Evolutionary conservation across 2,113 vertebrate genomes (phyloP).

Genomic region (Oxyura jamaicensis): DNA sequence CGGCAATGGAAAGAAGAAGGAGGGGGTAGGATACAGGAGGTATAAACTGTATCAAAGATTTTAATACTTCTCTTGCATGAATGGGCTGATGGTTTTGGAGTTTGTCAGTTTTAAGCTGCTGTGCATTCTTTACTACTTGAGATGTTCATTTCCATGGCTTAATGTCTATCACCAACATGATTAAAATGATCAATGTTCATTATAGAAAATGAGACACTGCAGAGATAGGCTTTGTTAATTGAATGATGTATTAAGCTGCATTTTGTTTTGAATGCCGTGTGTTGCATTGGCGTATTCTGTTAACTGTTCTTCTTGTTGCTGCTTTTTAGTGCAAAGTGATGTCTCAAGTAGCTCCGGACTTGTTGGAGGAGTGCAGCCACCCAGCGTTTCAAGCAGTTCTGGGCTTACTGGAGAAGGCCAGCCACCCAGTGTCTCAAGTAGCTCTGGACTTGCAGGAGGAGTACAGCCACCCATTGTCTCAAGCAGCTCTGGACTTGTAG

Average conservation of each 20-base stretch:
- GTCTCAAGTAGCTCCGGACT: conserved; percentile 82
- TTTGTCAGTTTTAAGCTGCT: background rate
- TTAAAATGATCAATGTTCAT: background rate
- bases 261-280: background rate
- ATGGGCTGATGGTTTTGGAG: background rate
- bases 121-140: background rate
- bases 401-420: conserved; percentile 74
- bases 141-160: background rate
- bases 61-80: background rate
- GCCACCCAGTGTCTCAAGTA: conserved; percentile 73
- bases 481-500: conserved; percentile 70
- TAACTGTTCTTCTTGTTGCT: conserved; percentile 37
- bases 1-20: background rate
- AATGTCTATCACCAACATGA: background rate
- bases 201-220: background rate
- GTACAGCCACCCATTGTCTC: conserved; percentile 83
- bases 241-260: background rate
- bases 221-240: background rate
- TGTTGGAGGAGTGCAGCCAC: conserved; percentile 86
- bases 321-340: conserved; percentile 87
- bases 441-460: conserved; percentile 83
- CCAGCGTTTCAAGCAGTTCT: conserved; percentile 74
- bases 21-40: background rate
- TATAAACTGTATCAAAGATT: background rate
- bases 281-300: background rate